Conservation (phyloP, 2,797 vertebrate genomes). For the Enteromius treurensis region DNA sequence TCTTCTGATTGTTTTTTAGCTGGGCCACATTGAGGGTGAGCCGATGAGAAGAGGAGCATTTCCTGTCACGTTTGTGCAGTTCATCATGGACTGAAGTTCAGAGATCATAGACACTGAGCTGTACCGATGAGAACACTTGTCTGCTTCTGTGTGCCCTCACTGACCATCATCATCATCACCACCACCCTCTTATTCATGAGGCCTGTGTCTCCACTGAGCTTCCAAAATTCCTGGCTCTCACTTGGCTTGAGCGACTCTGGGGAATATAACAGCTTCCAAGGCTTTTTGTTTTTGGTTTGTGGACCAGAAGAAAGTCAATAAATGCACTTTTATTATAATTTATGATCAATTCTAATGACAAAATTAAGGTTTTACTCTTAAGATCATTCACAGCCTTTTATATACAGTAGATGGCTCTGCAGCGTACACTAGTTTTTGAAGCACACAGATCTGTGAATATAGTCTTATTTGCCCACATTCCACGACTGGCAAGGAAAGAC, state of each 20-base stretch:
- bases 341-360: conserved; percentile 55
- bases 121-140: conserved; percentile 14
- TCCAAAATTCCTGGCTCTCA: conserved; percentile 32
- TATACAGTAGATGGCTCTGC: conserved; percentile 9
- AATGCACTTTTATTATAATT: conserved; percentile 76
- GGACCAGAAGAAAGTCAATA: conserved; percentile 59
- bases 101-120: conserved; percentile 49
- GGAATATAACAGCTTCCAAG: conserved; percentile 40
- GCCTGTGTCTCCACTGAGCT: conserved; percentile 40
- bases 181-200: conserved; percentile 7
- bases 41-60: conserved; percentile 93
- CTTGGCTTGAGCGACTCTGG: conserved; percentile 41
- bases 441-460: conserved; percentile 67
- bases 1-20: conserved; percentile 72
- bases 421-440: conserved; percentile 51
- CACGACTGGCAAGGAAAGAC: conserved; percentile 57
- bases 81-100: conserved; percentile 86
- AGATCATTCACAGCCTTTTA: conserved; percentile 3
- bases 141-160: conserved; percentile 15
- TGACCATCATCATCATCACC: conserved; percentile 21
- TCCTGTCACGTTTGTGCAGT: conserved; percentile 96
- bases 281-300: conserved; percentile 55
- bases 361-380: conserved; percentile 62
- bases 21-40: conserved; percentile 97
- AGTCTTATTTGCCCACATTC: conserved; percentile 61